phyloP scores from a whole-genome alignment of 2,113 vertebrate genomes.

The Patagioenas fasciata region DNA sequence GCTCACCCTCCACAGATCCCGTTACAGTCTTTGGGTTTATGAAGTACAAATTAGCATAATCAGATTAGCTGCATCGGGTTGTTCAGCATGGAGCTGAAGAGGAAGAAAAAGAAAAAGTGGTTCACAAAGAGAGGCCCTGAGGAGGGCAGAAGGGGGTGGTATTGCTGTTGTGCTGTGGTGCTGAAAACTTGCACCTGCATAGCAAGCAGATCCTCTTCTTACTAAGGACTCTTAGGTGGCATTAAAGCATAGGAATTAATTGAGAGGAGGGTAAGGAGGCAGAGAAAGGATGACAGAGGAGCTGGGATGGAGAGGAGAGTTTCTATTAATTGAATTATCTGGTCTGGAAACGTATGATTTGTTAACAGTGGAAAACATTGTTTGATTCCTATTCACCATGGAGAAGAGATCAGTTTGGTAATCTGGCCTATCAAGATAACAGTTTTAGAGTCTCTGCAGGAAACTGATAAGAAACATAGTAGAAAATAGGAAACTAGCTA shows the following conservation, averaged over 20 bases:
- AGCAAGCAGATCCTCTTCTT: constrained; percentile 78
- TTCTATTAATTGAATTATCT: constrained; percentile 76
- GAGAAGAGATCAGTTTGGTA: constrained; percentile 82
- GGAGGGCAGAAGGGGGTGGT: constrained; percentile 55
- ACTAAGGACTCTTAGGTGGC: constrained; percentile 80
- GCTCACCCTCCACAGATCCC: constrained; percentile 66
- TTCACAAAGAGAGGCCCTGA: constrained; percentile 85
- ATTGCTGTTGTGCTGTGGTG: constrained; percentile 68
- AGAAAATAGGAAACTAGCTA: not conserved
- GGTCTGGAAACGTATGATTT: constrained; percentile 41
- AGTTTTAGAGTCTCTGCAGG: constrained; percentile 85
- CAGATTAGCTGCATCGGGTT: constrained; percentile 89
- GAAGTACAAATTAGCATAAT: constrained; percentile 99
- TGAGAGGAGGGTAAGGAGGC: constrained; percentile 9
- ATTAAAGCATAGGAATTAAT: constrained; percentile 75
- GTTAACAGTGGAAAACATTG: constrained; percentile 69
- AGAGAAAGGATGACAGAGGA: not conserved
- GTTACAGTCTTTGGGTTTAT: constrained; percentile 89
- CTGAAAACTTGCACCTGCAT: constrained; percentile 89
- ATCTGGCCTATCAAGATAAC: constrained; percentile 90
- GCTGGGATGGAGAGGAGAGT: not conserved
- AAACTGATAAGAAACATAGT: constrained; percentile 81
- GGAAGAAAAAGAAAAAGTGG: constrained; percentile 83
- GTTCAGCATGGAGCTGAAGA: constrained; percentile 75
- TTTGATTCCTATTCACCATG: constrained; percentile 80